Percentiles rank a stretch among this genome's conserved stretches.
Evolutionary conservation across 2,888 invertebrate genomes (phyloP).

Genomic region (Hypolimnas misippus): DNA sequence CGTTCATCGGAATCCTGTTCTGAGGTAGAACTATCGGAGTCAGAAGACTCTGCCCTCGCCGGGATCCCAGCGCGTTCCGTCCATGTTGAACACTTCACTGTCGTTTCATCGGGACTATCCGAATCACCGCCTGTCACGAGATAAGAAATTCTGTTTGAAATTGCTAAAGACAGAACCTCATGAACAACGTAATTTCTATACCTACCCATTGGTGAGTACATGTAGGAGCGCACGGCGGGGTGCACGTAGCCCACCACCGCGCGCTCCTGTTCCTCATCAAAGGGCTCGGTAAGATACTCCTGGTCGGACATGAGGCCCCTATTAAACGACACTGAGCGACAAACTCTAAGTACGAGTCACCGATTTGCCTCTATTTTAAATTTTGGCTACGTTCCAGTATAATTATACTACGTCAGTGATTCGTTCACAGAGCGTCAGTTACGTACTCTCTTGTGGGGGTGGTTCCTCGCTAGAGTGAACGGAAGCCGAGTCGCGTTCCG

Average conservation of each 20-base stretch:
- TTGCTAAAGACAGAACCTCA: conserved; percentile 56
- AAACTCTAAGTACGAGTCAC: conserved; percentile 76
- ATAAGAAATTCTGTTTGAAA: conserved; percentile 56
- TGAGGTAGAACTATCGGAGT: conserved; percentile 68
- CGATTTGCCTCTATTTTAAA: conserved; percentile 78
- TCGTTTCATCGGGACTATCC: conserved; percentile 86
- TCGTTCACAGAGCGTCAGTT: conserved; percentile 70
- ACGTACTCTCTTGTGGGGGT: conserved; percentile 80
- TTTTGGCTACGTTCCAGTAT: conserved; percentile 79
- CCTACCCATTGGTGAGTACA: conserved; percentile 83
- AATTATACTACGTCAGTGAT: conserved; percentile 73
- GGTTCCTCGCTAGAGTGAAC: conserved; percentile 81
- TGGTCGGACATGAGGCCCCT: conserved; percentile 82
- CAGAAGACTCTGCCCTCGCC: conserved; percentile 68
- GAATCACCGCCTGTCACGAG: conserved; percentile 83
- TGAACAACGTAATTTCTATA: conserved; percentile 53
- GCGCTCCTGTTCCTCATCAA: conserved; percentile 76
- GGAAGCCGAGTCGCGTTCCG: conserved; percentile 78
- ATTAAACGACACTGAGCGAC: conserved; percentile 80
- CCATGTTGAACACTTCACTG: conserved; percentile 83
- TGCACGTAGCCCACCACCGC: conserved; percentile 71
- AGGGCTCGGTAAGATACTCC: conserved; percentile 79
- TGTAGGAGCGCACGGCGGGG: conserved; percentile 82
- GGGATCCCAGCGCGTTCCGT: conserved; percentile 72
- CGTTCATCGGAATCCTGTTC: conserved; percentile 71